Conservation (phyloP, 2,113 vertebrate species). For the Lasiurus cinereus region DNA sequence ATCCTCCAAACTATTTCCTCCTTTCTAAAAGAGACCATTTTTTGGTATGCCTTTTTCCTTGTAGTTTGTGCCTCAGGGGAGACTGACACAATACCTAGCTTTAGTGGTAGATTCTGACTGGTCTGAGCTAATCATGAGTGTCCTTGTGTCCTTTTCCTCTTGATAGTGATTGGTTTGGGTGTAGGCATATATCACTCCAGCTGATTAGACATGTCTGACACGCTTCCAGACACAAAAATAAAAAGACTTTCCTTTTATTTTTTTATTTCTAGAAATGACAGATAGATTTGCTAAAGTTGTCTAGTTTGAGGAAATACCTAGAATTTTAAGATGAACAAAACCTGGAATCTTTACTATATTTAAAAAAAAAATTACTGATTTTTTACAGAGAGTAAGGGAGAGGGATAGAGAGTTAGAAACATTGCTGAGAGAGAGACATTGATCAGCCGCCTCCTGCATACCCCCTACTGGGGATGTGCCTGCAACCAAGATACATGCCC, state of each 20-base stretch:
- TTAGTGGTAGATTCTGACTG: background rate
- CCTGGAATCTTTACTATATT: background rate
- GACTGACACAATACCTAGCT: background rate
- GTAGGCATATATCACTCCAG: background rate
- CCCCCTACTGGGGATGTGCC: no score
- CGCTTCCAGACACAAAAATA: background rate
- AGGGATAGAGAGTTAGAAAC: no score
- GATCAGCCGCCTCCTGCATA: no score
- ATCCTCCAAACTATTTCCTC: fast-evolving
- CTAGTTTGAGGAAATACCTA: background rate
- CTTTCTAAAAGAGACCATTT: background rate
- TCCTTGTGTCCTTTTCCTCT: background rate
- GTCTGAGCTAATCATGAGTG: background rate
- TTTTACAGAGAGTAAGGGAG: no score
- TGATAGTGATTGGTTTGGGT: background rate
- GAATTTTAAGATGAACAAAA: background rate
- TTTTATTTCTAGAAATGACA: background rate
- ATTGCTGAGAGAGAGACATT: no score
- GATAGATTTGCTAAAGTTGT: background rate
- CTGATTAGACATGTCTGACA: background rate
- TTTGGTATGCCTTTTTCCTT: background rate
- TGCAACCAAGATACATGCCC: no score
- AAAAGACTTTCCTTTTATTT: background rate
- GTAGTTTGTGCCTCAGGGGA: background rate
- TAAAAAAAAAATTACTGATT: background rate